Conservation (phyloP, 2,113 vertebrate genomes). For the Hymenochirus boettgeri region DNA sequence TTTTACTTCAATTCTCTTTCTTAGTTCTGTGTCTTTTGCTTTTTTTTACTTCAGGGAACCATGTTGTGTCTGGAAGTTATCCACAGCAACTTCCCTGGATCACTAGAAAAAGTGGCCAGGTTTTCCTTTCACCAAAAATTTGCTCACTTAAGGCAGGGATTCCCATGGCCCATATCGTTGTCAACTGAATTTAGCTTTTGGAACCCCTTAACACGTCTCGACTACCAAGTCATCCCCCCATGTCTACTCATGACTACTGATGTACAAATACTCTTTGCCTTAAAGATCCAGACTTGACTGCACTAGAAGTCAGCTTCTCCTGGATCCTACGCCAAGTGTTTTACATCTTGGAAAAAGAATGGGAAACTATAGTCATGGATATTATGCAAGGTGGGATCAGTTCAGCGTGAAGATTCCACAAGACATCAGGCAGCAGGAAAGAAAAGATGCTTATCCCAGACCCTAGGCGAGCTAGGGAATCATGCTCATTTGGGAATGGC, state of each 20-base stretch:
- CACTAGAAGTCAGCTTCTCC: slow-evolving; percentile 73
- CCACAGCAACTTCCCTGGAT: slow-evolving; percentile 57
- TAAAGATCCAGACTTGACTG: slow-evolving; percentile 64
- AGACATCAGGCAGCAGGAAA: slow-evolving; percentile 47
- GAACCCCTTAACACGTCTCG: slow-evolving; percentile 64
- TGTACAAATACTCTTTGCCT: slow-evolving; percentile 80
- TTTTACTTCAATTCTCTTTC: too few relatives aligned
- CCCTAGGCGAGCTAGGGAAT: slow-evolving; percentile 58
- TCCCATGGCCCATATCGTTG: slow-evolving; percentile 54
- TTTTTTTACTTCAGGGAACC: slow-evolving; percentile 73
- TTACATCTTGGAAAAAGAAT: slow-evolving; percentile 56
- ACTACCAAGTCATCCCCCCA: slow-evolving; percentile 52
- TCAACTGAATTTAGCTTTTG: slow-evolving; percentile 59
- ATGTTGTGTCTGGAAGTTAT: slow-evolving; percentile 70
- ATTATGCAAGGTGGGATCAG: slow-evolving; percentile 67
- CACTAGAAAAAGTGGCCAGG: slow-evolving; percentile 58
- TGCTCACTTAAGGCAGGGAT: slow-evolving; percentile 60
- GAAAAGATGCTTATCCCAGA: slow-evolving; percentile 60
- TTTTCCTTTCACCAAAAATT: slow-evolving; percentile 56
- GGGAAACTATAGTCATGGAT: slow-evolving; percentile 68
- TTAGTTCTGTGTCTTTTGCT: too few relatives aligned
- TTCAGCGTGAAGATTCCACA: slow-evolving; percentile 55
- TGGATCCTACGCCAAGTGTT: slow-evolving; percentile 72
- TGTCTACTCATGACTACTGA: slow-evolving; percentile 54
- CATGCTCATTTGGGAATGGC: slow-evolving; percentile 58